phyloP scores from a whole-genome alignment of 2,888 invertebrate species.

The Microctonus brassicae region DNA sequence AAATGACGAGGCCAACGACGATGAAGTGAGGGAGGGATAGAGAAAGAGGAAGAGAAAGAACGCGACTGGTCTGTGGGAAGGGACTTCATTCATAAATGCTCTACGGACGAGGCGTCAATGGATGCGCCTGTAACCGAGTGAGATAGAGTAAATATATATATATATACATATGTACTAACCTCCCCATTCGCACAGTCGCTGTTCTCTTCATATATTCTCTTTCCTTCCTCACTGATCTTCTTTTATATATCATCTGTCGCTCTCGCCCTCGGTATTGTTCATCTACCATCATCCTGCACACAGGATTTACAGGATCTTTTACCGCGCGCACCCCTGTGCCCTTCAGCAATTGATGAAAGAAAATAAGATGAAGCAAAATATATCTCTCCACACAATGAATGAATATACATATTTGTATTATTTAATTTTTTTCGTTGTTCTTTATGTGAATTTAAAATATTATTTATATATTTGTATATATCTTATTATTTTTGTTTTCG shows the following conservation, averaged over 20 bases:
- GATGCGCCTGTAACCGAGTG: conserved; percentile 58
- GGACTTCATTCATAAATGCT: conserved; percentile 65
- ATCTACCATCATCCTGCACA: too few species aligned
- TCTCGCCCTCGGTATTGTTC: neutral
- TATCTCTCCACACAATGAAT: neutral
- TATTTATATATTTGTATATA: neutral
- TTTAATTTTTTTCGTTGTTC: neutral
- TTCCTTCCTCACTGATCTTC: neutral
- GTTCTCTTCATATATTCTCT: neutral
- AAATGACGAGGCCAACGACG: neutral
- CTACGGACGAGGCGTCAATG: conserved; percentile 65
- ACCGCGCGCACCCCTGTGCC: neutral
- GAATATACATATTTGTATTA: too few species aligned
- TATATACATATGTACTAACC: neutral
- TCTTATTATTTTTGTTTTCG: neutral
- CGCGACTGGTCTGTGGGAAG: conserved; percentile 43
- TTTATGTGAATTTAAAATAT: too few species aligned
- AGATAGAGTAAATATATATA: conserved; percentile 36
- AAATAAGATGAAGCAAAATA: neutral
- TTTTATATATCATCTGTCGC: too few species aligned
- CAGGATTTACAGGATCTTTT: neutral
- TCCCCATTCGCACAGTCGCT: conserved; percentile 33
- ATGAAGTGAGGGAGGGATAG: conserved; percentile 31
- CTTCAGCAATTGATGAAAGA: neutral
- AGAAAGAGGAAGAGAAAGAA: conserved; percentile 24